Evolutionary conservation across 2,797 vertebrate species (phyloP).

Genomic region (Acomys russatus): DNA sequence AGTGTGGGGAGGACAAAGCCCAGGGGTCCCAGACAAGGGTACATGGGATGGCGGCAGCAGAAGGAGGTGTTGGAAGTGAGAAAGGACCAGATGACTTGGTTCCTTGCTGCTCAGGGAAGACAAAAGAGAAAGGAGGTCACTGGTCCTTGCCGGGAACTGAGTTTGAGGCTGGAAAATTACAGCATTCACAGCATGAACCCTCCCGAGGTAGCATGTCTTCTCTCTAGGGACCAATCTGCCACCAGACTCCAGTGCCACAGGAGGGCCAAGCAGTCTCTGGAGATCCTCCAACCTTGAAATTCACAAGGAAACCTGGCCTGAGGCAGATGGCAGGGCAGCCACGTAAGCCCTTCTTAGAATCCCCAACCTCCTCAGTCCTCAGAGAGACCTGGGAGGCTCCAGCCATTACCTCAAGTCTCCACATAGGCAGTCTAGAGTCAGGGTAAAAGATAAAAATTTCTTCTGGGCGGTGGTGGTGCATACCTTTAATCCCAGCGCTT

Average conservation of each 20-base stretch:
- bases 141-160: neutral
- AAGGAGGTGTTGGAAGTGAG: neutral
- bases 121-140: neutral
- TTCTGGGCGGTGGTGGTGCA: too few relatives aligned
- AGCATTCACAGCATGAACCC: rapidly evolving
- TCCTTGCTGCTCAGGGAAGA: neutral
- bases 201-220: neutral
- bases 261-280: neutral
- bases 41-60: too few relatives aligned
- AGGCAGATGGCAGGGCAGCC: neutral
- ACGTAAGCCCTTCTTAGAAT: neutral
- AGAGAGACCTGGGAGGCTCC: neutral
- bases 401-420: too few relatives aligned
- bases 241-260: neutral
- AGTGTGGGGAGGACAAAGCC: neutral
- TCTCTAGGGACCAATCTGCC: neutral
- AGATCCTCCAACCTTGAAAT: neutral
- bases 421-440: neutral
- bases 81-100: neutral
- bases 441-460: neutral
- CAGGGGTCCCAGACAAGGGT: neutral
- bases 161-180: neutral
- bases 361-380: neutral
- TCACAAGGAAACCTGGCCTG: neutral
- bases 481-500: too few relatives aligned